Base-by-base conservation (phyloP, 2,797 vertebrate species). In the Heliangelus exortis region DNA sequence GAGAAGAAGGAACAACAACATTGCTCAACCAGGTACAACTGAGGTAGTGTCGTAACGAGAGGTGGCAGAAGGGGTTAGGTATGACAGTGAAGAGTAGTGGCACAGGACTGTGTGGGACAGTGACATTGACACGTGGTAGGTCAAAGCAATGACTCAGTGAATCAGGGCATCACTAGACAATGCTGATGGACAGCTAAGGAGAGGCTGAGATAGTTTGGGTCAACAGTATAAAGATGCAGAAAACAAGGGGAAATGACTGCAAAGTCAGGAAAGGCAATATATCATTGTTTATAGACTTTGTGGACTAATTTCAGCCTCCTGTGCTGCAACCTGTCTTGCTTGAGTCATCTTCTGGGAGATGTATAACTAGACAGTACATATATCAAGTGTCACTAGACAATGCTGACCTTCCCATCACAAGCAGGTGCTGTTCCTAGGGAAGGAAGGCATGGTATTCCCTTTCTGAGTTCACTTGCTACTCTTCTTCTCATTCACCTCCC, bases 361-460 rank as follows among this genome's bases (percentile, higher is more conserved):
- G 33, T 1, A 8, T 31, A 59, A 25, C 34, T 68, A 65, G 66
- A 20, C 54, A 73, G 66, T 31, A 58, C 0, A 0, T 55, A 68
- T 66, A 74, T 58, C 77, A 61, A 61, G 62, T 21, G 57, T 73
- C 23, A 34, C 34, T 45, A 54, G 34, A n/a, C 55, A 28, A 53
- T 54, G 31, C 12, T 22, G 61, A n/a, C 29, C 51, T 68, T 82
- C n/a, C 45, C 57, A 73, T 26, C 43, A 47, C 18, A 59, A 22
- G 28, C 12, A 6, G 47, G 25, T 1, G 1, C 15, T 22, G 62
- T n/a, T 66, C 1, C 0, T 28, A 26, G 29, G 39, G 29, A 62
- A 79, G 57, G 13, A 86, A 29, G 6, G 20, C 54, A 68, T 0
- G 1, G 2, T 33, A 81, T 81, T 50, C 16, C 41, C 50, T 36